Base-by-base conservation (phyloP, 2,888 invertebrate genomes). In the Sarcophaga rosellei region DNA sequence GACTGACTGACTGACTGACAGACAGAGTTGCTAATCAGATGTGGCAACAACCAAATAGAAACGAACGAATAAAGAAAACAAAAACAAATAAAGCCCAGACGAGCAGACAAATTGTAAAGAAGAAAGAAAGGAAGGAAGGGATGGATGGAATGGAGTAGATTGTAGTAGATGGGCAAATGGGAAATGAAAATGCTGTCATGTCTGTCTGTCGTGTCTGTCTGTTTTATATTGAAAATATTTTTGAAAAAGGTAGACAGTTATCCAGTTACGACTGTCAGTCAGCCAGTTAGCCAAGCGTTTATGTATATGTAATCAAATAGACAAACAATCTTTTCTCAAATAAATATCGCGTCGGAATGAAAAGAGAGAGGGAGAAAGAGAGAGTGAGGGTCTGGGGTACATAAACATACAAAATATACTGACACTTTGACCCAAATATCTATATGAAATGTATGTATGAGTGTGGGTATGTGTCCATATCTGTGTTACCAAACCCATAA, bases 381-480 rank as follows among this genome's bases (percentile, higher is more conserved):
- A 35, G 1, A 8, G 35, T 10, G 35, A 35, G 35, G 35, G 35
- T 35, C 35, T 35, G 35, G 35, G 8, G 35, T 10, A 8, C 35
- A 35, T 35, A 35, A 35, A 35, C 35, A 2, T 35, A 35, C 35
- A 35, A 45, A 78, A 65, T 17, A 23, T 75, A 74, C 72, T 78
- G 85, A 80, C 79, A 86, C 68, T 86, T 79, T 82, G 85, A 82
- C 85, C 85, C 72, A 86, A 82, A 82, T 82, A 72, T 79, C 35
- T 79, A 82, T 78, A 75, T 75, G 74, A 10, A 35, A 35, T 35
- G 35, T 35, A n/a, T n/a, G 4, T 4, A 3, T 35, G 35, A 35
- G 35, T 35, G 8, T 35, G 8, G 8, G 35, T 35, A 35, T 35
- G 25, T 25, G 8, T 35, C 3, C 8, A 0, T 35, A 35, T 8